Evolutionary conservation across 2,113 vertebrate species (phyloP).

Genomic region (Rhinopomastus cyanomelas): DNA sequence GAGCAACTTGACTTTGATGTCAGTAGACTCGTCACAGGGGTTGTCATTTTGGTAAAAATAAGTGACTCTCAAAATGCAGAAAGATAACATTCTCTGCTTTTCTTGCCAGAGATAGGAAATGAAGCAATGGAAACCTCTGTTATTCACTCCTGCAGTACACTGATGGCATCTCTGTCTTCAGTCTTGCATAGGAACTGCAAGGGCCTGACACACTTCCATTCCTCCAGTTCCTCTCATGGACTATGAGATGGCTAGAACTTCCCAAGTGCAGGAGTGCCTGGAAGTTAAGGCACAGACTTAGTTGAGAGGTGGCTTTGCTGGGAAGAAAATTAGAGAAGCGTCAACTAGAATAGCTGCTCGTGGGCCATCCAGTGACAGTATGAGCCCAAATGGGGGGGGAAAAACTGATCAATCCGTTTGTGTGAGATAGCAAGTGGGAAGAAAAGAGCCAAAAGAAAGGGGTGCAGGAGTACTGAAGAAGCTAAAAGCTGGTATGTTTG

Average conservation of each 20-base stretch:
- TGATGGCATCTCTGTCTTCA: background rate
- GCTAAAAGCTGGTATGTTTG: background rate
- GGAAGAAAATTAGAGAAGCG: background rate
- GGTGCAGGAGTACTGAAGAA: background rate
- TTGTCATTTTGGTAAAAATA: background rate
- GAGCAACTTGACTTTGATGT: background rate
- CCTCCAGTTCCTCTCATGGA: background rate
- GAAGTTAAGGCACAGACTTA: background rate
- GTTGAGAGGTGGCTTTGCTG: background rate
- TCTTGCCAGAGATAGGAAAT: background rate
- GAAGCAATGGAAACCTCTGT: background rate
- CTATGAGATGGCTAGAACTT: background rate
- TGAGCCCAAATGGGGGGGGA: no score
- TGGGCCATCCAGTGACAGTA: background rate
- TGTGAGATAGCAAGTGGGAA: background rate
- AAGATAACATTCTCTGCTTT: background rate
- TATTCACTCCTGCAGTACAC: background rate
- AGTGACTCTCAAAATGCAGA: background rate
- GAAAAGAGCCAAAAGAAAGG: background rate
- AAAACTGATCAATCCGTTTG: no score
- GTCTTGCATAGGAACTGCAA: background rate
- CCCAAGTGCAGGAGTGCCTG: background rate
- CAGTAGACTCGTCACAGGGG: fast-evolving
- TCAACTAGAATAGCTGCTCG: background rate
- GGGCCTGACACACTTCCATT: background rate